phyloP scores from a whole-genome alignment of 1,140 invertebrate species.

The Nixonia krombeini region DNA sequence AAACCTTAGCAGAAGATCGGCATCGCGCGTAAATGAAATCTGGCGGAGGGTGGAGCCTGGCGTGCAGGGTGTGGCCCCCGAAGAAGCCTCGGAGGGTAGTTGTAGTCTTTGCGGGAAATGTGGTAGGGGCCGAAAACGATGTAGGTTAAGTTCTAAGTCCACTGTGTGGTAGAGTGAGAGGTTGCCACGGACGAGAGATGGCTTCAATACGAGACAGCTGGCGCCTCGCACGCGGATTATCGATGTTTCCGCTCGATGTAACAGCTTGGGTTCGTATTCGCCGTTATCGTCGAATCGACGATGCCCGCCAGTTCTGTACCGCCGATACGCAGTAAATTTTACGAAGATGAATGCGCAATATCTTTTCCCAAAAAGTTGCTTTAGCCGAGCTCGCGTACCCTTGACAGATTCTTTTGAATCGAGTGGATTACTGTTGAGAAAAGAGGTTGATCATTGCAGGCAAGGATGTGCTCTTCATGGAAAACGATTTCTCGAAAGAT shows the following conservation, averaged over 20 bases:
- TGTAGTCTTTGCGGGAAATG: conserved; percentile 18
- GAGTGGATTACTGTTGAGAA: too few species aligned
- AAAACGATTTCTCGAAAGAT: too few species aligned
- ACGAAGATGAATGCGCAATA: too few species aligned
- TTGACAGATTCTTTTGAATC: too few species aligned
- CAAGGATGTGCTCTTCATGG: too few species aligned
- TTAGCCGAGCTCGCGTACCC: too few species aligned
- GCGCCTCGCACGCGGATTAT: conserved; percentile 60
- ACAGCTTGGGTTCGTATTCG: conserved; percentile 1
- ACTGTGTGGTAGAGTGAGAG: conserved; percentile 26
- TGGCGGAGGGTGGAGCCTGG: conserved; percentile 39
- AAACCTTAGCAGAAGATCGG: conserved; percentile 22
- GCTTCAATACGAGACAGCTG: conserved; percentile 62
- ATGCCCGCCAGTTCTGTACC: too few species aligned
- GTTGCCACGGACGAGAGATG: conserved; percentile 47
- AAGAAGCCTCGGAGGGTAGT: conserved; percentile 43
- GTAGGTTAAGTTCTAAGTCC: conserved; percentile 35
- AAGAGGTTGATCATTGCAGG: too few species aligned
- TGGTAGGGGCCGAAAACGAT: conserved; percentile 41
- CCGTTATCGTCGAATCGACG: conserved; percentile 2
- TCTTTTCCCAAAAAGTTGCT: too few species aligned
- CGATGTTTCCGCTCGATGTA: conserved; percentile 44
- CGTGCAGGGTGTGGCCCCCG: conserved; percentile 37
- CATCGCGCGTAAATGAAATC: conserved; percentile 35
- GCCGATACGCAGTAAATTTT: too few species aligned